These are phyloP conservation scores for Limnephilus lunatus DNA, from an alignment of 2,888 invertebrate genomes.

Conservation along the genomic window DNA sequence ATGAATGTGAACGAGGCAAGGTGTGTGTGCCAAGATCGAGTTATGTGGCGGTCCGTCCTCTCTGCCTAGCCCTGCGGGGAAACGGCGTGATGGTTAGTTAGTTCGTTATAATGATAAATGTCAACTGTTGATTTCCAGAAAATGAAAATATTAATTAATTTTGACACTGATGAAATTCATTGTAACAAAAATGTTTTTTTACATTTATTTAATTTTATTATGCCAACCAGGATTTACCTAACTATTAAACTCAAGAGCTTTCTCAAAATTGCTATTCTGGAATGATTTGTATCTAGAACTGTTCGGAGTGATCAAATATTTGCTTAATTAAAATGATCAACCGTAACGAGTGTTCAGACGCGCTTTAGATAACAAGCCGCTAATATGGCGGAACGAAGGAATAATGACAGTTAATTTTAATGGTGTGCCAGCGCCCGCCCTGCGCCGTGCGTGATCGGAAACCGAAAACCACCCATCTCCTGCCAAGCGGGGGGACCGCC, in stretches of 20 bases:
- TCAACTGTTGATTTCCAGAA: too few species aligned
- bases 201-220: not conserved
- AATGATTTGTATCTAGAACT: not conserved
- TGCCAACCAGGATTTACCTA: not conserved
- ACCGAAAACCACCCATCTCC: constrained; percentile 53
- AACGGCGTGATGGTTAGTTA: too few species aligned
- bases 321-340: constrained; percentile 24
- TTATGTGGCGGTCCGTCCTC: too few species aligned
- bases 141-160: too few species aligned
- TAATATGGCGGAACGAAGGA: constrained; percentile 58
- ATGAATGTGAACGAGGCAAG: too few species aligned
- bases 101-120: too few species aligned
- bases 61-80: too few species aligned
- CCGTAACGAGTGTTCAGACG: not conserved
- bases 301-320: constrained; percentile 21
- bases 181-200: not conserved
- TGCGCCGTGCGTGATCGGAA: constrained; percentile 64
- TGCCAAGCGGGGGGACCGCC: constrained; percentile 11
- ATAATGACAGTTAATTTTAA: constrained; percentile 66
- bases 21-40: too few species aligned
- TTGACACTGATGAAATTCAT: not conserved
- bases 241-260: not conserved
- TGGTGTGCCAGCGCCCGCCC: constrained; percentile 55
- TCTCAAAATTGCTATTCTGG: not conserved
- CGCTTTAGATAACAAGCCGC: constrained; percentile 41